Evolutionary conservation across 2,888 invertebrate species (phyloP).

Genomic region (Eutolmus rufibarbis): DNA sequence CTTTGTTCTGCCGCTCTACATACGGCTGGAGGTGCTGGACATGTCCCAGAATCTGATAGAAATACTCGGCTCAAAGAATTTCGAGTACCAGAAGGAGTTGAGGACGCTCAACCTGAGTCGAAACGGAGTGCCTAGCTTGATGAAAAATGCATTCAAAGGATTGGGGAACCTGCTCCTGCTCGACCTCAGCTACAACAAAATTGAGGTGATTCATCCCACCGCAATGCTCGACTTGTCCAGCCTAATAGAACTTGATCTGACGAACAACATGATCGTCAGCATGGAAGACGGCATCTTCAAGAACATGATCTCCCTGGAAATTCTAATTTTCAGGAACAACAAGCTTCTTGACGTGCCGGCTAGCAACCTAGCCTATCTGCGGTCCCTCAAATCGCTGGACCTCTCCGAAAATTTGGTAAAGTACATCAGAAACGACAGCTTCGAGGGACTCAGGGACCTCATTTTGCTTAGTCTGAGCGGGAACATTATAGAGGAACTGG

Average conservation of each 20-base stretch:
- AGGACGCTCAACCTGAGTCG: conserved; percentile 78
- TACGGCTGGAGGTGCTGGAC: conserved; percentile 80
- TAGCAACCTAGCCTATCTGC: conserved; percentile 71
- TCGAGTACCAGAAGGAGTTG: conserved; percentile 78
- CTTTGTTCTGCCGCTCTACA: conserved; percentile 81
- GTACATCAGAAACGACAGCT: conserved; percentile 73
- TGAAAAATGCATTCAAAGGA: conserved; percentile 80
- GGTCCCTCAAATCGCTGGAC: conserved; percentile 75
- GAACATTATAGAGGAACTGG: conserved; percentile 78
- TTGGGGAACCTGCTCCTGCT: conserved; percentile 72
- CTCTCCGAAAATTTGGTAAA: conserved; percentile 82
- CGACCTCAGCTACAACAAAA: conserved; percentile 80
- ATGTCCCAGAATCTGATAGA: conserved; percentile 82
- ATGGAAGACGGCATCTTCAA: conserved; percentile 76
- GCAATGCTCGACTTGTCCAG: conserved; percentile 81
- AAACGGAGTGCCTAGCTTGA: conserved; percentile 75
- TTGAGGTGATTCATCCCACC: conserved; percentile 74
- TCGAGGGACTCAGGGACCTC: conserved; percentile 76
- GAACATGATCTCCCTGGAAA: conserved; percentile 73
- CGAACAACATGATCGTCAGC: conserved; percentile 77
- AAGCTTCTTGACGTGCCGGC: conserved; percentile 79
- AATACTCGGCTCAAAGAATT: conserved; percentile 81
- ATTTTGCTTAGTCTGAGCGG: conserved; percentile 74
- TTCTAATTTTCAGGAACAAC: conserved; percentile 79
- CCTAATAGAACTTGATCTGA: conserved; percentile 77